Conservation (phyloP, 2,888 invertebrate genomes). For the Spicauda simplicius region DNA sequence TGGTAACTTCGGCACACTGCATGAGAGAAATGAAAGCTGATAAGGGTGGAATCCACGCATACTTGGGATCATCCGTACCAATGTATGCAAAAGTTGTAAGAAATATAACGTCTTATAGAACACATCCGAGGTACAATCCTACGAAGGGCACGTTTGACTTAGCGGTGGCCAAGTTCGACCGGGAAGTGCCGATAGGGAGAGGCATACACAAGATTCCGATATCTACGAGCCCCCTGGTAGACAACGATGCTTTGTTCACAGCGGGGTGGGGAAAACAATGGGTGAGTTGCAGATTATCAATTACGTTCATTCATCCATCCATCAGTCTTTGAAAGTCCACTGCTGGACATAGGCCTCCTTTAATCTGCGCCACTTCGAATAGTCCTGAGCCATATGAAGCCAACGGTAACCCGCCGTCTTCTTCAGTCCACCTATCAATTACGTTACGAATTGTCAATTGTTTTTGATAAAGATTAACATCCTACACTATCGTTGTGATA, state of each 20-base stretch:
- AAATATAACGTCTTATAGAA: conserved; percentile 15
- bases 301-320: no score
- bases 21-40: conserved; percentile 38
- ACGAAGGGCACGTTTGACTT: conserved; percentile 34
- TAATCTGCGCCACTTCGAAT: no score
- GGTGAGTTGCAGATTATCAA: conserved; percentile 29
- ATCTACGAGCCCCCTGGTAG: conserved; percentile 5
- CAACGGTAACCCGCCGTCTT: no score
- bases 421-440: no score
- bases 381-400: no score
- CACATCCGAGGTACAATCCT: conserved; percentile 31
- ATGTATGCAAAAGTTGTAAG: conserved; percentile 29
- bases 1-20: conserved; percentile 48
- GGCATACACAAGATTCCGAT: conserved; percentile 40
- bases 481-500: no score
- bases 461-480: no score
- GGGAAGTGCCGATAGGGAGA: conserved; percentile 27
- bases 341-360: no score
- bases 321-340: no score
- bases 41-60: conserved; percentile 38
- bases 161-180: conserved; percentile 36
- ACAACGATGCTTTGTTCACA: conserved; percentile 33
- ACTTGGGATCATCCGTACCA: conserved; percentile 40
- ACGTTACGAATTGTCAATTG: no score
- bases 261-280: conserved; percentile 44